Evolutionary conservation across 1,140 invertebrate genomes (phyloP), one percentile per base, ranked within the genome.

Genomic region (Prorops nasuta): DNA sequence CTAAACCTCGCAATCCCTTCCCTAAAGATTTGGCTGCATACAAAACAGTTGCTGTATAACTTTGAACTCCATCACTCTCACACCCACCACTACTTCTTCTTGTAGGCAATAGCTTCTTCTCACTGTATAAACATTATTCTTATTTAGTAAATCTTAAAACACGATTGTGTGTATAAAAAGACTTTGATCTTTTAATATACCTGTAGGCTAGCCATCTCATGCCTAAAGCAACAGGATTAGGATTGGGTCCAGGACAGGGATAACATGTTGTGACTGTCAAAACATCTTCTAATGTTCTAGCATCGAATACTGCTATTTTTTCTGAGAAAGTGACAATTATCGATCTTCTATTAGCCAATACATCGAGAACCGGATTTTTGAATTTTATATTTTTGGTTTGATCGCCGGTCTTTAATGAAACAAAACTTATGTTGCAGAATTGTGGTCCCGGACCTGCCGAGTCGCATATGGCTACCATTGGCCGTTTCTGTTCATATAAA

Each of bases 31-130:
- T 98, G 16, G 95, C 95, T 16, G 94, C 94, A 76, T 95, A 94
- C 12, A 98, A 83, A 37, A 98, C 90, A 1, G 93, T 95, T 1
- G 95, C 94, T 41, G 94, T 96, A 67, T 98, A 98, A 59, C 94
- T 96, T 63, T 92, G 88, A 8, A 90, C 83, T 15, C 85, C 83
- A 77, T 78, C 75, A 64, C 83, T 84, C 71, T 88, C 86, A 71
- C 86, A 88, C 2, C 94, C 94, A 3, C 93, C 94, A 65, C 87
- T 89, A 69, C 91, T 94, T 61, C 91, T 84, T 69, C 91, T 89
- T 0, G 86, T 81, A 4, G 88, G 84, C 43, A 91, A 79, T 21
- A 96, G 67, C 74, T 92, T 87, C 60, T 88, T 88, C 70, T 97
- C 94, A 54, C 92, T 90, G 28, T 7, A 51, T 58, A 41, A 14